Evolutionary conservation across 2,113 vertebrate species (phyloP), one percentile per base, ranked within the genome.

Genomic region (Oryzias celebensis): DNA sequence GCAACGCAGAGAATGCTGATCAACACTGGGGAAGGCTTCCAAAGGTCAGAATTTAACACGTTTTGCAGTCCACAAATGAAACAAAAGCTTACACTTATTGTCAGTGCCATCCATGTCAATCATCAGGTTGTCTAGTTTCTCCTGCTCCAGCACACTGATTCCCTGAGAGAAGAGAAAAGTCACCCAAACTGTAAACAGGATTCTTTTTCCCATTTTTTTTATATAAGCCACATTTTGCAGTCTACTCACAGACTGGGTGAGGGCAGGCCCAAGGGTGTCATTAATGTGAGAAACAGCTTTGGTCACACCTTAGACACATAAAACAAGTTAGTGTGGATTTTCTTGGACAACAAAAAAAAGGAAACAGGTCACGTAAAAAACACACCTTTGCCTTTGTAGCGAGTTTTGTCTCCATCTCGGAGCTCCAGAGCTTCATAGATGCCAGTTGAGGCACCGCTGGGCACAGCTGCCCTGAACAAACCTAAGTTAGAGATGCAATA

Each of bases 201-300:
- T 52, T 63, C 36, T 62, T 16, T 43, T 52, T 15, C 3, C 10
- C 23, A 14, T 22, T 17, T 7, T 3, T 52, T 41, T 14, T 1
- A 15, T 52, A 15, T 1, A 6, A 13, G 4, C 24, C 4, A 18
- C 18, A 28, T 20, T 53, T 18, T 43, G 36, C 15, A 26, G 58
- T 28, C 28, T 49, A 66, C 71, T 95, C 88, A 97, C 95, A 68
- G 94, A 93, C 82, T 93, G 85, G 66, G 94, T 72, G 71, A 97
- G 93, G 76, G 93, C 91, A 0, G 95, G 94, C 47, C 91, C 93
- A 6, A 97, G 93, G 77, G 92, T 94, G 84, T 90, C 94, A 80
- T 97, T 97, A 87, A 97, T 95, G 86, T 97, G 95, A 75, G 92
- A 89, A 64, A 97, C 94, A 31, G 95, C 95, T 84, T 96, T 95